phyloP scores from a whole-genome alignment of 2,888 invertebrate species.

The Papilio demoleus region DNA sequence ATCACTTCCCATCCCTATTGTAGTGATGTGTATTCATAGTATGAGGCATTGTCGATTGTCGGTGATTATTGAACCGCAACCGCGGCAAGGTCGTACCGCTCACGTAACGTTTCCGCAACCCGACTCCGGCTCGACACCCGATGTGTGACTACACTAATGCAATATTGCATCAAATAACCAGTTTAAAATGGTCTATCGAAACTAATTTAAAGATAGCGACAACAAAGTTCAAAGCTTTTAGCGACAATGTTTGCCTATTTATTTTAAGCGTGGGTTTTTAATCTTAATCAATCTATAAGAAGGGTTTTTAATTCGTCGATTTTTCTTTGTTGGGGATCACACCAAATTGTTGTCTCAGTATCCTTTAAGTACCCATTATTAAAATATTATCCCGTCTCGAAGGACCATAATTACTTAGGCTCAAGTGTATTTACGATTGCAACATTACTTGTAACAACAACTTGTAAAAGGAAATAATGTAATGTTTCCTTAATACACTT shows the following conservation, averaged over 20 bases:
- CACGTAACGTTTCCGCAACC: constrained; percentile 69
- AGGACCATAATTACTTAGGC: background rate
- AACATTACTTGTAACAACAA: background rate
- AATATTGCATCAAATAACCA: constrained; percentile 17
- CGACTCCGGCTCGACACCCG: constrained; percentile 49
- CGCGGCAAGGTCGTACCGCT: constrained; percentile 65
- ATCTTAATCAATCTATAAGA: background rate
- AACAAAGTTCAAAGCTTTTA: background rate
- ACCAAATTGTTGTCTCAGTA: too few relatives aligned
- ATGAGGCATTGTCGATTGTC: constrained; percentile 28
- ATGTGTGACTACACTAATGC: constrained; percentile 32
- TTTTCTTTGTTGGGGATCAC: background rate
- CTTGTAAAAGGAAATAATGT: constrained; percentile 51
- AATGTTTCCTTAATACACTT: constrained; percentile 44
- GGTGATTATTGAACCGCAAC: constrained; percentile 56
- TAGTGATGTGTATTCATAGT: constrained; percentile 20
- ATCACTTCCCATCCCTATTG: background rate
- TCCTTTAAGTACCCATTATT: too few relatives aligned
- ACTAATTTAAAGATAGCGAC: background rate
- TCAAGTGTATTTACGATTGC: background rate
- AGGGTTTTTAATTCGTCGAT: too few relatives aligned
- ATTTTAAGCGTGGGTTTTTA: background rate
- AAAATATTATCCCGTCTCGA: too few relatives aligned
- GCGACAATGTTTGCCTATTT: background rate
- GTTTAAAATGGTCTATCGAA: constrained; percentile 1